Evolutionary conservation across 2,888 invertebrate genomes (phyloP).

Genomic region (Rotaria sp.): DNA sequence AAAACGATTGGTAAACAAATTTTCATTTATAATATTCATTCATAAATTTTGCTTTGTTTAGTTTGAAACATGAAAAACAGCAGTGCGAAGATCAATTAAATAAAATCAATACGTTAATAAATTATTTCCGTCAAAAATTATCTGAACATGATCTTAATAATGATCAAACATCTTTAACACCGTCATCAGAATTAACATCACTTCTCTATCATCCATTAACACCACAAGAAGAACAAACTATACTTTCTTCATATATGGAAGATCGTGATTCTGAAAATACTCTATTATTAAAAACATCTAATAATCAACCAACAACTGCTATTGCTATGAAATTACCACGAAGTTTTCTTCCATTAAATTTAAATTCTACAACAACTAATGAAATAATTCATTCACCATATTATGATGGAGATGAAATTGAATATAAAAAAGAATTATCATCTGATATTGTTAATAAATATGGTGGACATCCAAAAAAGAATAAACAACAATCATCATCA

Average conservation of each 20-base stretch:
- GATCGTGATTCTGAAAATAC: not conserved
- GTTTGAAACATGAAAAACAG: not conserved
- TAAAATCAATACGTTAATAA: not conserved
- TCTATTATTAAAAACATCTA: not conserved
- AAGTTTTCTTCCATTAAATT: not conserved
- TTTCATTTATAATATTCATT: not conserved
- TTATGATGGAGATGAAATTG: not conserved
- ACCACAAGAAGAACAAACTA: not conserved
- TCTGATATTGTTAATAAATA: constrained; percentile 2
- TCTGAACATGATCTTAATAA: not conserved
- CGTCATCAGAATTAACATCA: not conserved
- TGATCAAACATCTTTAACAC: not conserved
- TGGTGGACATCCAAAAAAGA: not conserved
- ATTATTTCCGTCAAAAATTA: not conserved
- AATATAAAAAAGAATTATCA: constrained; percentile 20
- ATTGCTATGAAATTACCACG: constrained; percentile 23
- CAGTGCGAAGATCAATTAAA: not conserved
- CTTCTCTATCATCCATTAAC: not conserved
- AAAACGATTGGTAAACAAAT: not conserved
- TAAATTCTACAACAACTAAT: not conserved
- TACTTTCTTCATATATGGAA: not conserved
- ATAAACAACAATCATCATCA: not conserved
- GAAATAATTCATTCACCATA: not conserved
- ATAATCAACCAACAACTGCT: not conserved
- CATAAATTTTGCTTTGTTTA: not conserved